phyloP scores from a whole-genome alignment of 2,113 vertebrate species.

The Ginglymostoma cirratum region DNA sequence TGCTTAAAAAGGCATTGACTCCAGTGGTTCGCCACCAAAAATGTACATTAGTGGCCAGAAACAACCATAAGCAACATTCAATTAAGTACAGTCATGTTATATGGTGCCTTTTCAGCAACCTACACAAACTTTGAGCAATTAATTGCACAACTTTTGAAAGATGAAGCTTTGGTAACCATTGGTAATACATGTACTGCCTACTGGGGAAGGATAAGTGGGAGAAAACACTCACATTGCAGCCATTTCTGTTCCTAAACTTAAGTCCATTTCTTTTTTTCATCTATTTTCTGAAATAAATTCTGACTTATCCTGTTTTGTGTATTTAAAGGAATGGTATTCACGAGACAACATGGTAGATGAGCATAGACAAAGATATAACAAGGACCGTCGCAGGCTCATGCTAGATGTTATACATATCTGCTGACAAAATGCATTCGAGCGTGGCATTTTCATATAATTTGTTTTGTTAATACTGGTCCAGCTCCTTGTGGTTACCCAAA shows the following conservation, averaged over 20 bases:
- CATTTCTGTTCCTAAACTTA: background rate
- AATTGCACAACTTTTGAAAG: background rate
- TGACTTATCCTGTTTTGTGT: background rate
- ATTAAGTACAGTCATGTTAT: background rate
- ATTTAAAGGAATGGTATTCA: background rate
- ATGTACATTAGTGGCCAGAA: background rate
- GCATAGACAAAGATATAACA: background rate
- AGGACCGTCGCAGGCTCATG: background rate
- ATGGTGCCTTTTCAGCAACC: background rate
- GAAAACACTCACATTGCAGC: background rate
- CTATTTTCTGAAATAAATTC: background rate
- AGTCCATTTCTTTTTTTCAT: background rate
- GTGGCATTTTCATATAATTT: background rate
- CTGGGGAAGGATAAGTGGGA: background rate
- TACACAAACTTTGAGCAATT: background rate
- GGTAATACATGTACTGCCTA: background rate
- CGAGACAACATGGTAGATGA: background rate
- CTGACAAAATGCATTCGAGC: background rate
- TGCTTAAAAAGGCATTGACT: background rate
- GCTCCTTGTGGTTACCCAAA: background rate
- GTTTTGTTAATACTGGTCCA: background rate
- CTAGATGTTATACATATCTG: background rate
- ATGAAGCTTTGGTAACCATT: background rate
- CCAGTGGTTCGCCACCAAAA: conserved; percentile 6
- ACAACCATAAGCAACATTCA: background rate